A percentile compares a stretch with the other conserved stretches of the same genome.
Conservation (phyloP, 2,797 vertebrate species). For the Sebastes goodei region DNA sequence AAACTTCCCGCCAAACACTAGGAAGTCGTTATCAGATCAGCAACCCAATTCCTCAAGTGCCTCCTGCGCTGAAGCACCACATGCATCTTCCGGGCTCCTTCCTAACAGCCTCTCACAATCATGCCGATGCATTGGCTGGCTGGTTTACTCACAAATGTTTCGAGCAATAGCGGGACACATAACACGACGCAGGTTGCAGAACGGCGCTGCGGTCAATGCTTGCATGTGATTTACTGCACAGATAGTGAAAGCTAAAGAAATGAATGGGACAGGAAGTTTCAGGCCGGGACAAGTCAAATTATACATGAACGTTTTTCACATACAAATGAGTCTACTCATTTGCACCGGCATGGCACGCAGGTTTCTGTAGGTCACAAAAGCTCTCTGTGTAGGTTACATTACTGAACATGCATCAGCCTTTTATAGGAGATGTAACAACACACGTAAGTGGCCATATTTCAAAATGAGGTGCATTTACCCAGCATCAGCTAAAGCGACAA, state of each 20-base stretch:
- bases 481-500: neutral
- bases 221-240: constrained; percentile 28
- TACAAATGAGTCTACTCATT: neutral
- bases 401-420: constrained; percentile 2
- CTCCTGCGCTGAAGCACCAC: constrained; percentile 60
- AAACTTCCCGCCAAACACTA: constrained; percentile 70
- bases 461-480: neutral
- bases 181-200: constrained; percentile 23
- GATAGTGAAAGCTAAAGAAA: neutral
- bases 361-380: constrained; percentile 1
- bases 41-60: constrained; percentile 78
- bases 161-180: constrained; percentile 24
- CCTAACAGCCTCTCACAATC: constrained; percentile 44
- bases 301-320: neutral
- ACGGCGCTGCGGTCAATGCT: neutral
- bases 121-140: constrained; percentile 48
- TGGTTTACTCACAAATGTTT: constrained; percentile 59
- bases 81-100: constrained; percentile 68
- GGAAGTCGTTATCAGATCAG: constrained; percentile 77
- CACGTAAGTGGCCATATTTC: neutral
- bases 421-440: neutral
- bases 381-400: neutral
- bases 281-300: neutral
- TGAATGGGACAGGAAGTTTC: neutral
- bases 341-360: neutral